Conservation (phyloP, 2,888 invertebrate species). For the Lasioglossum marginatum region DNA sequence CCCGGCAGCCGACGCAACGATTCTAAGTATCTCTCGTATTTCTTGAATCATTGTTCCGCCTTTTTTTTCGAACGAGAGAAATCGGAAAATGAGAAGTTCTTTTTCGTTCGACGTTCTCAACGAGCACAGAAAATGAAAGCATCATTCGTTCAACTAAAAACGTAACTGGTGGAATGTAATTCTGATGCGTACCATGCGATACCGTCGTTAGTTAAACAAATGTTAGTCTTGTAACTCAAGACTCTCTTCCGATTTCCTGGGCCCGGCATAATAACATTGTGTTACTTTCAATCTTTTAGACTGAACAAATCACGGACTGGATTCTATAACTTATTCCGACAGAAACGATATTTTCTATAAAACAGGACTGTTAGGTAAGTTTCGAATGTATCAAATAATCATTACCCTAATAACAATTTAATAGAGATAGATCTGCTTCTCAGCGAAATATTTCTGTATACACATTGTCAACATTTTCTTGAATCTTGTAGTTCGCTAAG, state of each 20-base stretch:
- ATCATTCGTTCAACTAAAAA: constrained; percentile 2
- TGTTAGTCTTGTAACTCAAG: constrained; percentile 19
- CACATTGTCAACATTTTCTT: neutral
- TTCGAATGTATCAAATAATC: neutral
- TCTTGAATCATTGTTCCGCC: neutral
- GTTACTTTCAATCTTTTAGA: constrained; percentile 47
- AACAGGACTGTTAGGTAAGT: constrained; percentile 40
- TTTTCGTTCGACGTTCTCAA: neutral
- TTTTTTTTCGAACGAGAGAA: neutral
- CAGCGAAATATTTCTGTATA: neutral
- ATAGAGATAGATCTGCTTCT: neutral
- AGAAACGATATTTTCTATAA: constrained; percentile 30
- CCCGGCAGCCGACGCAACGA: neutral
- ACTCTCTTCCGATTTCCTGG: neutral
- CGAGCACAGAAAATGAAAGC: neutral
- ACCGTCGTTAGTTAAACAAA: neutral
- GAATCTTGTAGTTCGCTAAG: neutral
- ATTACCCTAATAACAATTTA: neutral
- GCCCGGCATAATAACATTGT: neutral
- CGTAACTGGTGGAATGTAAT: constrained; percentile 1
- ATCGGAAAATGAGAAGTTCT: neutral
- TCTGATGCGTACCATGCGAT: neutral
- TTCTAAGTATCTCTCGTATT: neutral
- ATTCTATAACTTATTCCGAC: constrained; percentile 29
- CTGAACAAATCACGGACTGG: constrained; percentile 31